Conservation (phyloP, 2,888 invertebrate species). For the Sinohyriopsis cumingii region DNA sequence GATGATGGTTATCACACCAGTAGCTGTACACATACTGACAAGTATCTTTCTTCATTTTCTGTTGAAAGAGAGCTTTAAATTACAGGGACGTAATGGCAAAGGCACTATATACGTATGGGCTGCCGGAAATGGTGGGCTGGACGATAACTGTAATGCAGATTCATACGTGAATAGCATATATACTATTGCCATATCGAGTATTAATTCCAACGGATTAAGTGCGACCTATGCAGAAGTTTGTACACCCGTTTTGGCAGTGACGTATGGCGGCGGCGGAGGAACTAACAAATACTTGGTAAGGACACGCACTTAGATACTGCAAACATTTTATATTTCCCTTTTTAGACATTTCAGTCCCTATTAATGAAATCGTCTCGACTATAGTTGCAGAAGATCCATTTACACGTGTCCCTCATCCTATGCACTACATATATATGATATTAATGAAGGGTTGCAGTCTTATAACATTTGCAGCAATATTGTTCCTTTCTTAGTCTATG, state of each 20-base stretch:
- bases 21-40: too few relatives aligned
- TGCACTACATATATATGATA: too few relatives aligned
- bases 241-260: conserved; percentile 3
- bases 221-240: conserved; percentile 72
- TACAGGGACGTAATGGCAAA: conserved; percentile 79
- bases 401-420: too few relatives aligned
- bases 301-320: background rate
- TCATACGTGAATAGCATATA: conserved; percentile 86
- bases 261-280: conserved; percentile 2
- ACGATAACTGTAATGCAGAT: conserved; percentile 90
- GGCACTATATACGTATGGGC: conserved; percentile 93
- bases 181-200: conserved; percentile 86
- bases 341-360: too few relatives aligned
- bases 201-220: conserved; percentile 84
- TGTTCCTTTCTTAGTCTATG: too few relatives aligned
- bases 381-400: too few relatives aligned
- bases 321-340: too few relatives aligned
- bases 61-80: background rate
- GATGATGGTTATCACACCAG: too few relatives aligned
- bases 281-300: conserved; percentile 1
- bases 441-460: too few relatives aligned
- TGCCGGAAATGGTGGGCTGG: conserved; percentile 87
- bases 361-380: too few relatives aligned
- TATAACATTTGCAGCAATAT: too few relatives aligned
- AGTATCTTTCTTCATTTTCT: too few relatives aligned